phyloP scores from a whole-genome alignment of 2,797 vertebrate species.

The Triplophysa bombifrons region DNA sequence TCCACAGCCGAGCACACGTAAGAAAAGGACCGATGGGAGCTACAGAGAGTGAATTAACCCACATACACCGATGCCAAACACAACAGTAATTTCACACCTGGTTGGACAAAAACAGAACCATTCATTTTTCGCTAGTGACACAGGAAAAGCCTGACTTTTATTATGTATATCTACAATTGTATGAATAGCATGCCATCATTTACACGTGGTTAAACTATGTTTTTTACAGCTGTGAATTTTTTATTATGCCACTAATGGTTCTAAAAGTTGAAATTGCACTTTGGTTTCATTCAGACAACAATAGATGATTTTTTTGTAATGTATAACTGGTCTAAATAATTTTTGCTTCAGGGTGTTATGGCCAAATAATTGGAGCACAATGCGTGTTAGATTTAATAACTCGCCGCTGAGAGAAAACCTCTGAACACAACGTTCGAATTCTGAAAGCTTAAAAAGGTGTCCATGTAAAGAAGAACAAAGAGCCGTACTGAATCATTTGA shows the following conservation, averaged over 20 bases:
- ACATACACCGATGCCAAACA: conserved; percentile 71
- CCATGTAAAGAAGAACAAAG: conserved; percentile 22
- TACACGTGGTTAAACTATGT: conserved; percentile 42
- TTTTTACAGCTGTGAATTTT: conserved; percentile 12
- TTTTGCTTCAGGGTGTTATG: conserved; percentile 2
- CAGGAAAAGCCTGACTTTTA: conserved; percentile 49
- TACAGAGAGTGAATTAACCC: conserved; percentile 68
- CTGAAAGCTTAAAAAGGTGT: conserved; percentile 1
- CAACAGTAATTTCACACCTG: conserved; percentile 77
- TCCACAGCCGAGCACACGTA: conserved; percentile 27
- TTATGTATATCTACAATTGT: conserved; percentile 58
- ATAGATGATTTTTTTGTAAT: conserved; percentile 11
- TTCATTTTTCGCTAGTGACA: conserved; percentile 67
- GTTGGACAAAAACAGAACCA: conserved; percentile 74
- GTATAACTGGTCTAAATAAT: conserved; percentile 10
- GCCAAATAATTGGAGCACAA: conserved; percentile 3
- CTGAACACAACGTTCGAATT: conserved; percentile 5
- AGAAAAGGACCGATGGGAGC: conserved; percentile 40
- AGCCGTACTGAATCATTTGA: neutral
- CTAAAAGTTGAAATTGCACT: conserved; percentile 26
- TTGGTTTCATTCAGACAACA: conserved; percentile 30
- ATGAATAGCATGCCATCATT: conserved; percentile 60
- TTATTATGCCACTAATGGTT: conserved; percentile 47
- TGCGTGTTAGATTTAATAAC: conserved; percentile 19
- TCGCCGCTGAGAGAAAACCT: neutral